Percentiles rank a stretch among this genome's conserved stretches.
These are phyloP conservation scores for Malurus cyaneus DNA, from an alignment of 2,113 vertebrate species.

Conservation along the genomic window DNA sequence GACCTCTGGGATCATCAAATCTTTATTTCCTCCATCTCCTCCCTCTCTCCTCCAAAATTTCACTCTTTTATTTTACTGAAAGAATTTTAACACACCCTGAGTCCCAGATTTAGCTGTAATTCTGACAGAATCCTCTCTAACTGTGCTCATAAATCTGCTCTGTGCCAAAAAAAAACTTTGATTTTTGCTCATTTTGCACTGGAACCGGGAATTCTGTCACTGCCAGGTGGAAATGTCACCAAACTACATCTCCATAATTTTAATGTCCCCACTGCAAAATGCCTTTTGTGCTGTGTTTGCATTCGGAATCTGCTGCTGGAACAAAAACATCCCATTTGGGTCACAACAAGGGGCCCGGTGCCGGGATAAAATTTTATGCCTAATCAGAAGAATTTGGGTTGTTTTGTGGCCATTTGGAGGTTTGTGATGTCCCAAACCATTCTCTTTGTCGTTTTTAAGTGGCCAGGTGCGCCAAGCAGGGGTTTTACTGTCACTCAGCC, in stretches of 20 bases:
- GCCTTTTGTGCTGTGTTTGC: not conserved
- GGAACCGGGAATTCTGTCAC: not conserved
- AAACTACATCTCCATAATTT: not conserved
- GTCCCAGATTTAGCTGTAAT: not conserved
- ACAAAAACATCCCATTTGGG: not conserved
- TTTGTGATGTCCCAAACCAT: not conserved
- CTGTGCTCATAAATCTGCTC: not conserved
- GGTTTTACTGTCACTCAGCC: not conserved
- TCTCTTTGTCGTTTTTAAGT: not conserved
- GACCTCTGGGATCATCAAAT: not conserved
- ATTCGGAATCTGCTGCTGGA: not conserved
- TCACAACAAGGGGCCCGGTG: not conserved
- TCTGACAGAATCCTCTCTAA: not conserved
- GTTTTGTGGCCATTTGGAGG: not conserved
- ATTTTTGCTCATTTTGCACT: not conserved
- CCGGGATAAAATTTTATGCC: not conserved
- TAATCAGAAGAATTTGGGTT: conserved; percentile 16
- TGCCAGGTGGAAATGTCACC: not conserved
- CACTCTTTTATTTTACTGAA: not conserved
- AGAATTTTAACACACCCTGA: not conserved
- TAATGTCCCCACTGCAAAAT: not conserved
- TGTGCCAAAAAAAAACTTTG: not conserved
- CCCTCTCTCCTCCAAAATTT: not conserved
- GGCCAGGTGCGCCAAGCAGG: not conserved
- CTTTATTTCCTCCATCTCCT: not conserved